Percentiles rank a stretch among this genome's conserved stretches.
Evolutionary conservation across 2,797 vertebrate species (phyloP).

Genomic region (Mus caroli): DNA sequence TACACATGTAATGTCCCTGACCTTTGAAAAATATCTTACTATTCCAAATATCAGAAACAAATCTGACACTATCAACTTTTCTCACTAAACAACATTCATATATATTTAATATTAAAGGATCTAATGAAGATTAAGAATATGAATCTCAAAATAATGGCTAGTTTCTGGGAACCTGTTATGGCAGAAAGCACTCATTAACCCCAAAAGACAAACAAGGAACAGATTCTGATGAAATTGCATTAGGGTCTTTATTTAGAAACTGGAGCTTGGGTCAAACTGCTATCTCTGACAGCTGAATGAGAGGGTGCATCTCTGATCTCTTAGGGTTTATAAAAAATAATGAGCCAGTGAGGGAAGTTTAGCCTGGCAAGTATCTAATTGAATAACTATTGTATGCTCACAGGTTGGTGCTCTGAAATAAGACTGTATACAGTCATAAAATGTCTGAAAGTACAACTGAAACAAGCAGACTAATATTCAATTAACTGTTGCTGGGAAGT

Average conservation of each 20-base stretch:
- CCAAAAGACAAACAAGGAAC: background rate
- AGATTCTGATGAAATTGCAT: background rate
- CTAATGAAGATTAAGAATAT: background rate
- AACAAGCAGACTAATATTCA: no score
- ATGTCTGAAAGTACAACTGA: background rate
- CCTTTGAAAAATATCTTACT: background rate
- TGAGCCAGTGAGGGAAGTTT: background rate
- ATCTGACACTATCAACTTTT: background rate
- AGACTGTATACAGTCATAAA: background rate
- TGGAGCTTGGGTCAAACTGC: background rate
- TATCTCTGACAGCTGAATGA: background rate
- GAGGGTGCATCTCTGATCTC: background rate
- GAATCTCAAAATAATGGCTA: background rate
- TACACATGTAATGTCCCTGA: background rate
- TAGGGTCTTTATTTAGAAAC: background rate
- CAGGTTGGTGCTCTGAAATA: background rate
- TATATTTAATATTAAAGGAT: background rate
- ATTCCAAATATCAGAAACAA: constrained; percentile 47
- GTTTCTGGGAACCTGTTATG: background rate
- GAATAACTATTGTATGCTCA: background rate
- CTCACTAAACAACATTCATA: background rate
- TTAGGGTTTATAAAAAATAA: background rate
- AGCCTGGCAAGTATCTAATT: background rate
- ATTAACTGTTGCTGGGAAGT: no score
- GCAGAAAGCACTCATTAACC: background rate